These are phyloP conservation scores for Celastrina argiolus DNA, from an alignment of 2,888 invertebrate genomes.

Conservation along the genomic window DNA sequence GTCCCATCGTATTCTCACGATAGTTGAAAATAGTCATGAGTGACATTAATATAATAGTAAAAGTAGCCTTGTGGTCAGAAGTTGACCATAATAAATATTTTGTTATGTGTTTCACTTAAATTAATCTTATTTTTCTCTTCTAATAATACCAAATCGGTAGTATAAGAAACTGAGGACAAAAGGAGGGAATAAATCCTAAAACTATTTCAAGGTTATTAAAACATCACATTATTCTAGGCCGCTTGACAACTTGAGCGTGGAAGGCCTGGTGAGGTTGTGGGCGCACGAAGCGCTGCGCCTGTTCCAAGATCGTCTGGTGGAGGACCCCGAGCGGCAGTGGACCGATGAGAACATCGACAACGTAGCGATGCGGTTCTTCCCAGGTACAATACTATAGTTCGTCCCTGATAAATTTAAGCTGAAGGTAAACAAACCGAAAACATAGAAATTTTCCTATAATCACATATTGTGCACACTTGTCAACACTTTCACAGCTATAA, in stretches of 20 bases:
- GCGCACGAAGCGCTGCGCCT: conserved; percentile 98
- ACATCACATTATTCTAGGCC: conserved; percentile 77
- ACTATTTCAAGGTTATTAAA: neutral
- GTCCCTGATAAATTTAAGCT: too few relatives aligned
- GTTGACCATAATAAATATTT: too few relatives aligned
- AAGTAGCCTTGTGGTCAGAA: too few relatives aligned
- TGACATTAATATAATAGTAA: too few relatives aligned
- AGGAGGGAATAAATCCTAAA: neutral
- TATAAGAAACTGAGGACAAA: neutral
- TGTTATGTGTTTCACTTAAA: too few relatives aligned
- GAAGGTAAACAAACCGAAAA: too few relatives aligned
- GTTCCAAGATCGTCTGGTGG: conserved; percentile 97
- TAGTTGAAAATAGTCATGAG: too few relatives aligned
- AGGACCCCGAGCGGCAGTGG: conserved; percentile 96
- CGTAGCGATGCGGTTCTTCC: conserved; percentile 96
- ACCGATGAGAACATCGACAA: conserved; percentile 98
- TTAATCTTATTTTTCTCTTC: too few relatives aligned
- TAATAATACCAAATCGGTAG: neutral
- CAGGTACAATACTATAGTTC: conserved; percentile 65
- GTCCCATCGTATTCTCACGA: too few relatives aligned
- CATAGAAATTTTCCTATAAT: too few relatives aligned
- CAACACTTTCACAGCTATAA: too few relatives aligned
- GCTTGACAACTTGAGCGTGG: conserved; percentile 92
- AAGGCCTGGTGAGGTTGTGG: conserved; percentile 98
- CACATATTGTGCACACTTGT: too few relatives aligned